Base-by-base conservation (phyloP, 2,888 invertebrate genomes). In the Galeruca laticollis region DNA sequence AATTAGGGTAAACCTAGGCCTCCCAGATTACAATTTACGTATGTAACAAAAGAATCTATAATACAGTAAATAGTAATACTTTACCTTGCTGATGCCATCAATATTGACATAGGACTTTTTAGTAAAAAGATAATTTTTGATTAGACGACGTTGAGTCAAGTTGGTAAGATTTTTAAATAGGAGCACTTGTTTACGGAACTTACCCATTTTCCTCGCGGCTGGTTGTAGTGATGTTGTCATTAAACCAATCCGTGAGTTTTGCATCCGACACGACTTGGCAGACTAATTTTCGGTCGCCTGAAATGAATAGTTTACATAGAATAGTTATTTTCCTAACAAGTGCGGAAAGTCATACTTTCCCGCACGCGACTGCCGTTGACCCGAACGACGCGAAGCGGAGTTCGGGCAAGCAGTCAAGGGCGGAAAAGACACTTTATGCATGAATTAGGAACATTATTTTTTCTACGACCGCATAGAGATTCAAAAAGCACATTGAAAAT, bases 41-140 rank as follows among this genome's bases (percentile, higher is more conserved):
- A 26, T 26, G 26, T 47, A 67, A 18, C 4, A 47, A 9, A 18
- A 47, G n/a, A 13, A n/a, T 4, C n/a, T n/a, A 47, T 18, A 56
- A 18, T 57, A 65, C 21, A 18, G 21, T 60, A 35, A 59, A 47
- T 51, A 52, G 13, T 66, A 37, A 76, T 87, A 91, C 91, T 88
- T 92, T 96, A 96, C 96, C 96, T 96, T 91, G 95, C 93, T 88
- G 94, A 91, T 89, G 94, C 93, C 91, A 95, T 95, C 92, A 95
- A 92, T 90, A 93, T 94, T 87, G 94, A 94, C 89, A 96, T 94
- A 87, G 95, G 94, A 88, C 92, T 66, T 54, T 59, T 92, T 82
- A 76, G 66, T 69, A 74, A 80, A 75, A 78, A 79, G 72, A 80
- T 86, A 86, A 77, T 75, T 11, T 15, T 54, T 6, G 52, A 63